Evolutionary conservation across 2,888 invertebrate genomes (phyloP).

Genomic region (Thalpophila matura): DNA sequence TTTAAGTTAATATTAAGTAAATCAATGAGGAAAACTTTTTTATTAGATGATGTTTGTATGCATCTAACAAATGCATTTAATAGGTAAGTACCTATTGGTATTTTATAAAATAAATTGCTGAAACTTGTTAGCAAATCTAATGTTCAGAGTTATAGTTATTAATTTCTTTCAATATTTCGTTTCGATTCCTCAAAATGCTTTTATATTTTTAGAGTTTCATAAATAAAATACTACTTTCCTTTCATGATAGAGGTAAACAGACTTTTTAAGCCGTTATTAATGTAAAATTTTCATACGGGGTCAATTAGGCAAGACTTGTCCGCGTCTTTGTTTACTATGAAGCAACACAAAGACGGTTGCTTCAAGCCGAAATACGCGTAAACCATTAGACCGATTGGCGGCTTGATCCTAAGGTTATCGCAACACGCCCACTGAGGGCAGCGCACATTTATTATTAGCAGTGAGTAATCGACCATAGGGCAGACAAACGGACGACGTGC

Average conservation of each 20-base stretch:
- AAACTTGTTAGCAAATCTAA: background rate
- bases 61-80: background rate
- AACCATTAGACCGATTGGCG: constrained; percentile 80
- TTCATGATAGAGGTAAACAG: no score
- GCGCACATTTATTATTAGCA: constrained; percentile 69
- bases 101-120: background rate
- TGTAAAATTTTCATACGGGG: constrained; percentile 3
- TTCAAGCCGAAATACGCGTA: constrained; percentile 53
- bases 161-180: background rate
- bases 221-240: background rate
- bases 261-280: background rate
- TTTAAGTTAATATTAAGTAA: background rate
- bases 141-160: background rate
- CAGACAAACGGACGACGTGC: constrained; percentile 71
- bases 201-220: background rate
- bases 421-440: constrained; percentile 69
- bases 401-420: constrained; percentile 82
- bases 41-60: constrained; percentile 10
- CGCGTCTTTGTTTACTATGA: constrained; percentile 53
- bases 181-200: background rate
- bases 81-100: background rate
- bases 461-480: constrained; percentile 69
- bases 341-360: constrained; percentile 52
- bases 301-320: background rate
- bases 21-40: constrained; percentile 14